Evolutionary conservation across 2,797 vertebrate genomes (phyloP).

Genomic region (Coregonus ussuriensis): DNA sequence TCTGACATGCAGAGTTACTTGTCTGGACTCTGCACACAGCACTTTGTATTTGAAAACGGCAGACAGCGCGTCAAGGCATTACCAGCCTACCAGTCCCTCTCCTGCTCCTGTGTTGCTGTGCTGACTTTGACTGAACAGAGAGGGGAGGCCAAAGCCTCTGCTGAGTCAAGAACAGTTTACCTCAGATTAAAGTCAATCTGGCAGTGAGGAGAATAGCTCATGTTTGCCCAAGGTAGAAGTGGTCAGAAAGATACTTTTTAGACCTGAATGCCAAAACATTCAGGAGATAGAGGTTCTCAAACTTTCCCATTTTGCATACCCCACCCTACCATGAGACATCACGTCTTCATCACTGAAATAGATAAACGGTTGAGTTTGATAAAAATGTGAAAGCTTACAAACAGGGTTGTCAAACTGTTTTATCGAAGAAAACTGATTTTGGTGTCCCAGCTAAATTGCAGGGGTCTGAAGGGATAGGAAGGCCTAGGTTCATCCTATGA

Average conservation of each 20-base stretch:
- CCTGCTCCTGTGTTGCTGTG: neutral
- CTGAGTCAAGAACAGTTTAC: constrained; percentile 1
- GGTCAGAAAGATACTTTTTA: too few relatives aligned
- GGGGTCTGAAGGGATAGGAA: too few relatives aligned
- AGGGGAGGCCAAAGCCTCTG: neutral
- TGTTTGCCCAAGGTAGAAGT: too few relatives aligned
- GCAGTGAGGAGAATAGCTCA: neutral
- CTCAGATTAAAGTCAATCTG: constrained; percentile 14
- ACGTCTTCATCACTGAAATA: too few relatives aligned
- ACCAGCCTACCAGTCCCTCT: neutral
- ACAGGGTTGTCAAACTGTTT: too few relatives aligned
- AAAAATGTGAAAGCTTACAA: too few relatives aligned
- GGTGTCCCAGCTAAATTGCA: too few relatives aligned
- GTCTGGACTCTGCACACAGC: neutral
- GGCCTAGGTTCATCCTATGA: too few relatives aligned
- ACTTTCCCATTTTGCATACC: too few relatives aligned
- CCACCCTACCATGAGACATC: too few relatives aligned
- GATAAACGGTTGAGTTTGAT: too few relatives aligned
- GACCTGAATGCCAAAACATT: neutral
- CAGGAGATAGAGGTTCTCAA: neutral
- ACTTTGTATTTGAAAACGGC: neutral
- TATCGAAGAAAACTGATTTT: too few relatives aligned
- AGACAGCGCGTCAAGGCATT: neutral
- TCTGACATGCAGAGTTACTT: neutral
- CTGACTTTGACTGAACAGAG: neutral